Evolutionary conservation across 2,797 vertebrate genomes (phyloP).

Genomic region (Chelon labrosus): DNA sequence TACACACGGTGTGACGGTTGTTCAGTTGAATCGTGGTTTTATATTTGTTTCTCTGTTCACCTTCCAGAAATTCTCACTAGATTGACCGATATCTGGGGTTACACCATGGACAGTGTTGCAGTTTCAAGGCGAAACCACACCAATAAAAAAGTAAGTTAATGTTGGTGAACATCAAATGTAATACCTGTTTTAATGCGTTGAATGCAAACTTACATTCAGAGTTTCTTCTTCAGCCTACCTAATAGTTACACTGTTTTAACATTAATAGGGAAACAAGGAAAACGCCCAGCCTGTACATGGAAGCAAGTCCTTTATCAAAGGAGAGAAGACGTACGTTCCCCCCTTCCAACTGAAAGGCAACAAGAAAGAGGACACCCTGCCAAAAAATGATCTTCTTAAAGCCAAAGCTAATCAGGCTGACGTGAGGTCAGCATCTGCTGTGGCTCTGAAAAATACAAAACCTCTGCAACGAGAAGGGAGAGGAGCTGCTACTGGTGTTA

Average conservation of each 20-base stretch:
- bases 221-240: not conserved
- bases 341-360: conserved; percentile 66
- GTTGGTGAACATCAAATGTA: not conserved
- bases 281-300: conserved; percentile 75
- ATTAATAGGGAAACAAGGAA: conserved; percentile 83
- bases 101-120: conserved; percentile 64
- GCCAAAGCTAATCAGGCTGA: conserved; percentile 51
- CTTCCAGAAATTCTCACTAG: conserved; percentile 14
- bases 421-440: not conserved
- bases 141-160: conserved; percentile 58
- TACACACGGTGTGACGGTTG: too few relatives aligned
- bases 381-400: conserved; percentile 31
- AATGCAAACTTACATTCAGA: not conserved
- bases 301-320: conserved; percentile 53
- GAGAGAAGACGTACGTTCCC: conserved; percentile 41
- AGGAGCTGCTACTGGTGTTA: conserved; percentile 49
- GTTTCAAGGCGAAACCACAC: conserved; percentile 44
- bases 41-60: not conserved
- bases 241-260: conserved; percentile 4
- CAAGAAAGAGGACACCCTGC: conserved; percentile 35
- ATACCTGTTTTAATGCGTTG: not conserved
- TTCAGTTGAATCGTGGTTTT: not conserved
- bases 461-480: conserved; percentile 57
- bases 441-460: conserved; percentile 30
- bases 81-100: not conserved